A percentile compares a stretch with the other conserved stretches of the same genome.
phyloP scores from a whole-genome alignment of 1,140 invertebrate genomes.

The Apolygus lucorum region DNA sequence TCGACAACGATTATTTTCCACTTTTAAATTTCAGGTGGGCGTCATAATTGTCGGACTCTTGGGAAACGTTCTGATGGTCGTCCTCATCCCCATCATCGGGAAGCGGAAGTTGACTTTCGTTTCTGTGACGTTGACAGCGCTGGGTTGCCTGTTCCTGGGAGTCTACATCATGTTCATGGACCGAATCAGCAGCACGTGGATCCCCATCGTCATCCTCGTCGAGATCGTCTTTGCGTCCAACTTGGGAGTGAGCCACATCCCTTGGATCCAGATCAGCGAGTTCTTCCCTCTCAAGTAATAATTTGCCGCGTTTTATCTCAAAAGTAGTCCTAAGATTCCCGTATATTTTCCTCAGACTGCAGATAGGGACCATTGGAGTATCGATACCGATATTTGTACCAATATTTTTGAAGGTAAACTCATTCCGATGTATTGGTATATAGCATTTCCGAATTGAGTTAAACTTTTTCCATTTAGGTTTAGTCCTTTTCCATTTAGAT shows the following conservation, averaged over 20 bases:
- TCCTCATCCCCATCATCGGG: conserved; percentile 30
- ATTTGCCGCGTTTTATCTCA: too few species aligned
- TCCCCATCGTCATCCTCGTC: conserved; percentile 29
- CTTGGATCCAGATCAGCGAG: conserved; percentile 32
- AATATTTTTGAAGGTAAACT: too few species aligned
- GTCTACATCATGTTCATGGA: conserved; percentile 22
- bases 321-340: too few species aligned
- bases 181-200: conserved; percentile 24
- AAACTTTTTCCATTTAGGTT: too few species aligned
- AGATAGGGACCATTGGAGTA: too few species aligned
- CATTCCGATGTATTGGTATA: too few species aligned
- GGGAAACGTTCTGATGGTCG: conserved; percentile 23
- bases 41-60: conserved; percentile 25
- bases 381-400: too few species aligned
- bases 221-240: conserved; percentile 29
- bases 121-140: conserved; percentile 34
- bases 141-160: conserved; percentile 24
- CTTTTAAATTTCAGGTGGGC: conserved; percentile 21
- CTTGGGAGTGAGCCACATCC: conserved; percentile 31
- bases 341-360: too few species aligned
- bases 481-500: too few species aligned
- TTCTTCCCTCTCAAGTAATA: conserved; percentile 33
- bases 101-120: conserved; percentile 36
- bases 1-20: too few species aligned
- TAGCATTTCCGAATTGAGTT: too few species aligned